Evolutionary conservation across 2,797 vertebrate genomes (phyloP).

Genomic region (Micropoecilia bifurca): DNA sequence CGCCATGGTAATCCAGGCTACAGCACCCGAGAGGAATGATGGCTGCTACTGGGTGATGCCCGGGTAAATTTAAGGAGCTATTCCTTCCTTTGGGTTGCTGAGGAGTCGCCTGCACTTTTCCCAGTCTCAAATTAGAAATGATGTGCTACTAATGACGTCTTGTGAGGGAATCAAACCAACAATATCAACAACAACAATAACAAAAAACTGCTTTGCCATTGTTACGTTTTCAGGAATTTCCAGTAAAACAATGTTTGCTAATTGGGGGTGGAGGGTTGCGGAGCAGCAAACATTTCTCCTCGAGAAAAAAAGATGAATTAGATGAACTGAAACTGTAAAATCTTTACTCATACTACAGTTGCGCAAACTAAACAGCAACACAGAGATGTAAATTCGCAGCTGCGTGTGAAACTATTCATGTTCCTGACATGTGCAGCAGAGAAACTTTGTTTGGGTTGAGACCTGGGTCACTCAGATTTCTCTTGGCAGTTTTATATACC

Average conservation of each 20-base stretch:
- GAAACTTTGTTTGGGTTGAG: slow-evolving; percentile 79
- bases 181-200: background rate
- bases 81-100: slow-evolving; percentile 11
- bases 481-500: slow-evolving; percentile 82
- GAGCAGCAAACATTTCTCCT: background rate
- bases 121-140: background rate
- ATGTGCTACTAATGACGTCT: background rate
- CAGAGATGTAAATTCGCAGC: background rate
- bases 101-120: slow-evolving; percentile 1
- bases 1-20: slow-evolving; percentile 73
- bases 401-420: slow-evolving; percentile 14
- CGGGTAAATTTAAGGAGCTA: slow-evolving; percentile 39
- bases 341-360: background rate
- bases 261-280: background rate
- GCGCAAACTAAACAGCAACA: background rate
- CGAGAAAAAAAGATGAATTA: background rate
- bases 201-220: background rate
- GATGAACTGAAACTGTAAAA: background rate
- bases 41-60: slow-evolving; percentile 64
- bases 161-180: background rate
- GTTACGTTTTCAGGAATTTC: background rate
- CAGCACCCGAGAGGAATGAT: slow-evolving; percentile 61
- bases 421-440: slow-evolving; percentile 40
- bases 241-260: background rate
- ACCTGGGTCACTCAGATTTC: slow-evolving; percentile 75